Conservation (phyloP, 2,113 vertebrate species). For the Psophia crepitans region DNA sequence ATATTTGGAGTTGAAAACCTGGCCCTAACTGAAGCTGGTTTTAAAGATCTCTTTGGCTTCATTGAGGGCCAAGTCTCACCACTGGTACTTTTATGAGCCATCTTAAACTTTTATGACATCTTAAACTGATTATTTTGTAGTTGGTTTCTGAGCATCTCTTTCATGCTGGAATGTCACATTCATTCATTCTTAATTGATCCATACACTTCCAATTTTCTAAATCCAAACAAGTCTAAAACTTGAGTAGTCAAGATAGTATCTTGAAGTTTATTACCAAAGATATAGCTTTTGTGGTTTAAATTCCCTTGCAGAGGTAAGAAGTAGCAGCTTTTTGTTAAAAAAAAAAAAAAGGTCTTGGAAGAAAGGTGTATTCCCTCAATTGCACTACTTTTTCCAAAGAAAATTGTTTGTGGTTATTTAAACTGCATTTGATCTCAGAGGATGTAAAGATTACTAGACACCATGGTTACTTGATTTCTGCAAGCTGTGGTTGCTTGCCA, state of each 20-base stretch:
- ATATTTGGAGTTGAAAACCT: neutral
- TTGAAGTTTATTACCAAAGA: conserved; percentile 9
- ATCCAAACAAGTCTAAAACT: conserved; percentile 63
- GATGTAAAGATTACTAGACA: neutral
- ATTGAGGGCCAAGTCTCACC: neutral
- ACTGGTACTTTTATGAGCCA: neutral
- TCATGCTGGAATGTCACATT: conserved; percentile 67
- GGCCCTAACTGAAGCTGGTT: neutral
- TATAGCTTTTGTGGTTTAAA: neutral
- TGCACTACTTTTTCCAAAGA: neutral
- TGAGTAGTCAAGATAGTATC: conserved; percentile 33
- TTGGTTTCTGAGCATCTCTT: conserved; percentile 46
- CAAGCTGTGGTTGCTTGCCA: neutral
- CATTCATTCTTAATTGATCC: conserved; percentile 74
- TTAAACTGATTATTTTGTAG: conserved; percentile 62
- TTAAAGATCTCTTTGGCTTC: neutral
- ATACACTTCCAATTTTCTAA: conserved; percentile 69
- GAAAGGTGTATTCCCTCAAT: neutral
- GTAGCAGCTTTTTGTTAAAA: neutral
- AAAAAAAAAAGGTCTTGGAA: neutral
- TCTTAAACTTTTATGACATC: conserved; percentile 45
- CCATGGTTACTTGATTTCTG: conserved; percentile 14
- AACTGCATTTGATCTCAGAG: neutral
- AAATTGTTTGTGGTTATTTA: neutral
- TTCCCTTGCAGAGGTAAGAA: neutral